phyloP scores from a whole-genome alignment of 2,888 invertebrate genomes.

The Baccha elongata region DNA sequence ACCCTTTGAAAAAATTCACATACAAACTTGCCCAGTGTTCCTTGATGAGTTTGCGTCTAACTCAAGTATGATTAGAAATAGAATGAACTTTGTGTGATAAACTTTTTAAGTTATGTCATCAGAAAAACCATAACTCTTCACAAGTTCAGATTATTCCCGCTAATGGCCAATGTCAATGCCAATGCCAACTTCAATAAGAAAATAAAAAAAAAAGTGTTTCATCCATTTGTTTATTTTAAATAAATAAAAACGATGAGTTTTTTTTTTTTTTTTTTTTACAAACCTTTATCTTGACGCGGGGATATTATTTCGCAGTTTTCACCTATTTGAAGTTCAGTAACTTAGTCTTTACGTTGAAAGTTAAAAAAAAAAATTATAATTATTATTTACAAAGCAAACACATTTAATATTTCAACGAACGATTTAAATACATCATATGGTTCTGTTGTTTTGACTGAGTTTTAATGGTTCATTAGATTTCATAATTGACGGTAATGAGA shows the following conservation, averaged over 20 bases:
- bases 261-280: no score
- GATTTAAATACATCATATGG: background rate
- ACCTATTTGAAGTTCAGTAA: background rate
- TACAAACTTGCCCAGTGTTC: background rate
- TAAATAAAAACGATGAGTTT: slow-evolving; percentile 9
- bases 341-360: background rate
- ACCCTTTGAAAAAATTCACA: slow-evolving; percentile 14
- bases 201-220: background rate
- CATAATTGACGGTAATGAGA: slow-evolving; percentile 22
- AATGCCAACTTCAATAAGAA: slow-evolving; percentile 23
- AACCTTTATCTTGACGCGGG: background rate
- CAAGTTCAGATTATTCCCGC: background rate
- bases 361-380: background rate
- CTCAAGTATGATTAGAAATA: background rate
- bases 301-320: background rate
- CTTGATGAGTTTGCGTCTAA: slow-evolving; percentile 2
- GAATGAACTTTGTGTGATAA: background rate
- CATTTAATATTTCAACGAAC: background rate
- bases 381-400: background rate
- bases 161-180: slow-evolving; percentile 30
- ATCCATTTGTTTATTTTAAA: background rate
- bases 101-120: background rate
- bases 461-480: slow-evolving; percentile 8
- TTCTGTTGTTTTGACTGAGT: slow-evolving; percentile 2
- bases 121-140: background rate